phyloP scores from a whole-genome alignment of 1,140 invertebrate genomes.

The Wiebesia pumilae region DNA sequence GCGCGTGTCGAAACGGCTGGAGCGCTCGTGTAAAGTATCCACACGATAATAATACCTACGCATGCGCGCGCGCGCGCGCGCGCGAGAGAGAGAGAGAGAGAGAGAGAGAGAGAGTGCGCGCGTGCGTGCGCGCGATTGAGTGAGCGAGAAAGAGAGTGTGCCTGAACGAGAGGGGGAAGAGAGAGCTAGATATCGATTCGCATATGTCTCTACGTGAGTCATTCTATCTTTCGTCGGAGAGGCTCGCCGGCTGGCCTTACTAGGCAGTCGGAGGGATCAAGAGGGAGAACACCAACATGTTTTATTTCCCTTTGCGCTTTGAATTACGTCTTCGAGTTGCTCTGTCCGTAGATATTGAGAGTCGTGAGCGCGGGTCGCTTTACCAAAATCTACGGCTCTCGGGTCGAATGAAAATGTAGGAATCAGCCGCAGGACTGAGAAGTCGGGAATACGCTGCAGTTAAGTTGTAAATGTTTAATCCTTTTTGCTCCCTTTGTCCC shows the following conservation, averaged over 20 bases:
- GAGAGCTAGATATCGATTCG: constrained; percentile 61
- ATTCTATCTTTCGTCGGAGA: constrained; percentile 53
- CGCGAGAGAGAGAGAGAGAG: background rate
- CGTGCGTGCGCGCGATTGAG: background rate
- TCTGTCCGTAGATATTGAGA: background rate
- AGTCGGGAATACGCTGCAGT: too few species aligned
- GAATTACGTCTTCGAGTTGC: background rate
- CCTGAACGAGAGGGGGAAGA: too few species aligned
- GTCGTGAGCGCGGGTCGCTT: background rate
- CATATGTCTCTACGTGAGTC: constrained; percentile 56
- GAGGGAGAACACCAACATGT: constrained; percentile 9
- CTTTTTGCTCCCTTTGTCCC: background rate
- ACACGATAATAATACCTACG: constrained; percentile 31
- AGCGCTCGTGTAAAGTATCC: constrained; percentile 33
- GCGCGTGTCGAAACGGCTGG: constrained; percentile 19
- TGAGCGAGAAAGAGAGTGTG: background rate
- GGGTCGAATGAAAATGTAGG: too few species aligned
- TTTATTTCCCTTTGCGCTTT: constrained; percentile 20
- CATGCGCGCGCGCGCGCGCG: background rate
- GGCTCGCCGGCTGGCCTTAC: constrained; percentile 41
- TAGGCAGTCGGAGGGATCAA: background rate
- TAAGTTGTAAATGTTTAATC: too few species aligned
- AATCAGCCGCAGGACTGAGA: too few species aligned
- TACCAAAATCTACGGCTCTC: background rate
- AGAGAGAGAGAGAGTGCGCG: background rate